Base-by-base conservation (phyloP, 2,888 invertebrate species). In the Trissolcus japonicus region DNA sequence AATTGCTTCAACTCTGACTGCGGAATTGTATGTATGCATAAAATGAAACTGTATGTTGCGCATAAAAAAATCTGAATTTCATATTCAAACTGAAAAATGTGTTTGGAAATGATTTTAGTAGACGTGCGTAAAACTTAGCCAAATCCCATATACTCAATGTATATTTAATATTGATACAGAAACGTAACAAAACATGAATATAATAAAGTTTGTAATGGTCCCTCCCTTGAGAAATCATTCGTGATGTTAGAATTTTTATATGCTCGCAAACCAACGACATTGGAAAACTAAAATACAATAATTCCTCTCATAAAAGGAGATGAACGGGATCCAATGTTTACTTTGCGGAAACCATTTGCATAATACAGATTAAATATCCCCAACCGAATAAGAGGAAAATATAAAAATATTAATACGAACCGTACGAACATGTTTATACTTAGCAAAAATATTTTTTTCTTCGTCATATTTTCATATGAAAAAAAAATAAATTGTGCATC, bases 201-300 rank as follows among this genome's bases (percentile, higher is more conserved):
- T 53, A 63, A 63, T 63, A 63, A 54, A 63, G 63, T 53, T 55
- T 55, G 29, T 29, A 63, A 63, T 63, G 54, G 17, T 55, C 54
- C 6, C 17, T 21, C 53, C 29, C 63, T 46, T 17, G 63, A 63
- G 55, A 63, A 63, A 63, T 63, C 46, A 63, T 29, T 6, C 35
- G 25, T 19, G 17, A 46, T 48, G 13, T 25, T 48, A 48, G 3
- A 14, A 57, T 60, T 60, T 60, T 60, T 48, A 35, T 35, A 35
- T 35, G 35, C 9, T 35, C 35, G 9, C 35, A 35, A 35, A 35
- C 35, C 35, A 35, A 9, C 35, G 35, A 35, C 35, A 35, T 35
- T 35, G 35, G 35, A 35, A 35, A 35, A 35, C 35, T 35, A 35
- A 0, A 35, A 35, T 9, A 6, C 35, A 35, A 35, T 35, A 35